These are phyloP conservation scores for Crocuta crocuta DNA, from an alignment of 2,113 vertebrate genomes.

Conservation along the genomic window DNA sequence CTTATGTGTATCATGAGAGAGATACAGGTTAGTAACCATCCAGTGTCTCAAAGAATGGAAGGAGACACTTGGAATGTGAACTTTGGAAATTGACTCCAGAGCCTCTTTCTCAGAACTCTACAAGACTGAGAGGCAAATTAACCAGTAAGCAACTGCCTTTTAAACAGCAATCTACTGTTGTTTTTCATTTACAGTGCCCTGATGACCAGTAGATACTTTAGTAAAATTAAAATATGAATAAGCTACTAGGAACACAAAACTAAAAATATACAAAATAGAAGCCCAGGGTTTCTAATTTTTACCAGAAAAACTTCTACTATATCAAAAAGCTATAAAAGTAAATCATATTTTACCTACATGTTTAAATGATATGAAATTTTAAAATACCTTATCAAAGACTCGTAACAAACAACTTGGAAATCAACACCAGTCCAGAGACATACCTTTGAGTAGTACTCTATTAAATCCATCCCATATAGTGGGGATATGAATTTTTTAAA, in stretches of 20 bases:
- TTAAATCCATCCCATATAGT: neutral
- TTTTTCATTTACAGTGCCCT: neutral
- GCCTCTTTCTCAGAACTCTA: conserved; percentile 16
- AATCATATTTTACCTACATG: neutral
- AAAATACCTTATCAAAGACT: neutral
- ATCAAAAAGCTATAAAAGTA: neutral
- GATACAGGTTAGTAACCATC: conserved; percentile 65
- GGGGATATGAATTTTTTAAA: neutral
- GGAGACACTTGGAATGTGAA: conserved; percentile 34
- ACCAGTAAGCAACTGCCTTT: neutral
- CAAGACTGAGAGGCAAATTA: neutral
- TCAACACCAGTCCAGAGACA: neutral
- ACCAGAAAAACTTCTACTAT: neutral
- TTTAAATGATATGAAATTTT: neutral
- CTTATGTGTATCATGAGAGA: conserved; percentile 49
- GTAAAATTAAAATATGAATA: neutral
- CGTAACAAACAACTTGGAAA: neutral
- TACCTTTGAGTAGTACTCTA: neutral
- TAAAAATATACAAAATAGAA: neutral
- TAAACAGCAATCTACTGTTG: neutral
- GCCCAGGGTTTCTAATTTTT: neutral
- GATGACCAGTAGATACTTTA: neutral
- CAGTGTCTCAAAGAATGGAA: conserved; percentile 25
- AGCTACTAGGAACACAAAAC: neutral
- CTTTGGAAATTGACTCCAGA: conserved; percentile 47